Conservation (phyloP, 2,797 vertebrate genomes). For the Peromyscus nudipes region DNA sequence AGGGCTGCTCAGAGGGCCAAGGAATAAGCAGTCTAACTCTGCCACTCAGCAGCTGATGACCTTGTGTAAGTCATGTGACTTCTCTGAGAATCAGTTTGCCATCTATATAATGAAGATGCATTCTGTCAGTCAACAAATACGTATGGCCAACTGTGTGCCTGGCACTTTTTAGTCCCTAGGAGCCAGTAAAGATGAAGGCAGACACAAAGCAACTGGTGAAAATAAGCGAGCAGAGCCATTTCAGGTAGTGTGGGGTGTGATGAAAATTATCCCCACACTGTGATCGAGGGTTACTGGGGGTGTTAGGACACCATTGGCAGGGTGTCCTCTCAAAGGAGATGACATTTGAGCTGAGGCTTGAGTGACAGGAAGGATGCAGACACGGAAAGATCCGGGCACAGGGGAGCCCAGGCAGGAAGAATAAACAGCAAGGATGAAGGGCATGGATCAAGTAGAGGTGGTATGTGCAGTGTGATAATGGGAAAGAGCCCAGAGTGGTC, state of each 20-base stretch:
- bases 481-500: not conserved
- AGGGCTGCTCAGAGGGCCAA: rapidly evolving
- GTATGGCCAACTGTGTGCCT: not conserved
- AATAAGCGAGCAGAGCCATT: not conserved
- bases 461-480: rapidly evolving
- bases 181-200: not conserved
- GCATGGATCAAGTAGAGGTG: not conserved
- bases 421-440: not conserved
- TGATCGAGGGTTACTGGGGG: not conserved
- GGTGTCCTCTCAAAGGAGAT: not conserved
- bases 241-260: not conserved
- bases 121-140: not conserved
- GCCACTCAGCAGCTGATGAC: not conserved
- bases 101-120: not conserved
- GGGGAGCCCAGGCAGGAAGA: not conserved
- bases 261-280: too few relatives aligned
- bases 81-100: constrained; percentile 1
- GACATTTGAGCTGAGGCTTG: not conserved
- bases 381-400: not conserved
- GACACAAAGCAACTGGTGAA: not conserved
- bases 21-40: not conserved
- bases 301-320: rapidly evolving
- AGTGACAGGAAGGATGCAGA: not conserved
- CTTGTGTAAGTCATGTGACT: not conserved
- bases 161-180: not conserved